phyloP scores from a whole-genome alignment of 2,113 vertebrate genomes.

The Odocoileus virginianus region DNA sequence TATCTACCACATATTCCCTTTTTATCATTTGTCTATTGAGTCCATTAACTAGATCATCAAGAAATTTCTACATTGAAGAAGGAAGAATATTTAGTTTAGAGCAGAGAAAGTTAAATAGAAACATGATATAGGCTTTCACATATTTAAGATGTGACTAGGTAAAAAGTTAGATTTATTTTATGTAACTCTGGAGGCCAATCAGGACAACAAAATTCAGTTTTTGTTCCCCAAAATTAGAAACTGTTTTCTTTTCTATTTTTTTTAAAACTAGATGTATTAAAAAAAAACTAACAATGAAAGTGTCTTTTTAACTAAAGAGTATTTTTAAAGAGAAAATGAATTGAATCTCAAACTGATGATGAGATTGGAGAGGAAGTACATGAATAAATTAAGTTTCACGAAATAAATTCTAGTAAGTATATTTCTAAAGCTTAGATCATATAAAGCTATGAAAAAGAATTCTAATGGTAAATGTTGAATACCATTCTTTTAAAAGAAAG shows the following conservation, averaged over 20 bases:
- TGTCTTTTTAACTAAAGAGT: background rate
- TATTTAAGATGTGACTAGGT: background rate
- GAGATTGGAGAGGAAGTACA: background rate
- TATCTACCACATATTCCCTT: background rate
- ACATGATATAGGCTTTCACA: background rate
- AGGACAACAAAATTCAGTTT: background rate
- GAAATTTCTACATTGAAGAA: background rate
- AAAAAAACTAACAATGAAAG: background rate
- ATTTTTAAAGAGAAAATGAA: slow-evolving; percentile 1
- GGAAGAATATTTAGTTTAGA: background rate
- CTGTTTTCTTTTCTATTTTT: background rate
- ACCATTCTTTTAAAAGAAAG: background rate
- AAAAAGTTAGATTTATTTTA: background rate
- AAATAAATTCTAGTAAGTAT: background rate
- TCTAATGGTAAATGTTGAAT: background rate
- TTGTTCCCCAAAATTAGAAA: background rate
- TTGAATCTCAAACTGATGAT: background rate
- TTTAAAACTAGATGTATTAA: background rate
- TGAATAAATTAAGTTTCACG: background rate
- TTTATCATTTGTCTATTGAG: background rate
- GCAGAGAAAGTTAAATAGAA: background rate
- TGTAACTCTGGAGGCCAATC: background rate
- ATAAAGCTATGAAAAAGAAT: background rate
- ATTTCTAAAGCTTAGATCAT: background rate
- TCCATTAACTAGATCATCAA: background rate